These are phyloP conservation scores for Lochmaea crataegi DNA, from an alignment of 2,888 invertebrate species.

Conservation along the genomic window DNA sequence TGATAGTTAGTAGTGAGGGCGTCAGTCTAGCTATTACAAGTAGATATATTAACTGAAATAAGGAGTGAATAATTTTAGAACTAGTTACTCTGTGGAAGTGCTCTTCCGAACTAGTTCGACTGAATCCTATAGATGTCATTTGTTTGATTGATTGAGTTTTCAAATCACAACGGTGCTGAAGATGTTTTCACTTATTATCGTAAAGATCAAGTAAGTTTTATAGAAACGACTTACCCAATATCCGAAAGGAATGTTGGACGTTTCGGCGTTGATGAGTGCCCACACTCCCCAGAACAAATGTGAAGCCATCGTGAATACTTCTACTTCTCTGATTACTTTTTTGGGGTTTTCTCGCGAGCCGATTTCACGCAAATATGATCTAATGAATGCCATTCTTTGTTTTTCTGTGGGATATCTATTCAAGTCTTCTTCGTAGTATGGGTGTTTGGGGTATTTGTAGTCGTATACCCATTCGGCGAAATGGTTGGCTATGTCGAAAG, in stretches of 20 bases:
- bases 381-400: constrained; percentile 74
- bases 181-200: no score
- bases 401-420: constrained; percentile 80
- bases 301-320: constrained; percentile 85
- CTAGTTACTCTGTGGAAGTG: no score
- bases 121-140: no score
- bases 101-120: no score
- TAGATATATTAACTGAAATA: no score
- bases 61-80: no score
- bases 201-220: no score
- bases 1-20: no score
- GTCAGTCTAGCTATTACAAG: no score
- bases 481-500: constrained; percentile 95
- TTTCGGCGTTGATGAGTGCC: constrained; percentile 89
- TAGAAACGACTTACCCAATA: constrained; percentile 80
- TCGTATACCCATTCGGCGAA: constrained; percentile 94
- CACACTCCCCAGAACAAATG: constrained; percentile 96
- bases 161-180: no score
- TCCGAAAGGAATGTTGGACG: constrained; percentile 91
- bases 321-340: constrained; percentile 74
- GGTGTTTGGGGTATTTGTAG: constrained; percentile 81
- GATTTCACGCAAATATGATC: constrained; percentile 69
- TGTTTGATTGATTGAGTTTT: no score
- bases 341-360: constrained; percentile 59
- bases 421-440: constrained; percentile 78